Evolutionary conservation across 2,888 invertebrate genomes (phyloP).

Genomic region (Metellina segmentata): DNA sequence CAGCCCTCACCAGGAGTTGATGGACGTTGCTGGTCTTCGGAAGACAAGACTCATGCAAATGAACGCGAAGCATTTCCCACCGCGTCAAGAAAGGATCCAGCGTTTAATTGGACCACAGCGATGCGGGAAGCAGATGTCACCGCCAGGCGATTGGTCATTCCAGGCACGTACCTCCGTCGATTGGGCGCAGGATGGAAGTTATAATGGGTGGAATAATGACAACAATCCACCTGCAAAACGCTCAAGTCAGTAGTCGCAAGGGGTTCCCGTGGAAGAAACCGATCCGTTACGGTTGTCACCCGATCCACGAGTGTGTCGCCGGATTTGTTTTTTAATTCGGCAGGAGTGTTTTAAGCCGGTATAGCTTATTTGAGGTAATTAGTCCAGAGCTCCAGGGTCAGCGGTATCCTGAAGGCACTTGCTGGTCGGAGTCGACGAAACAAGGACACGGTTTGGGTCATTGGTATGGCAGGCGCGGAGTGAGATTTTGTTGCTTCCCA

Average conservation of each 20-base stretch:
- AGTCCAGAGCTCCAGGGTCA: constrained; percentile 74
- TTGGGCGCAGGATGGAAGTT: constrained; percentile 9
- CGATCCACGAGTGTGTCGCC: background rate
- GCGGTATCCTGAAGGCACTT: constrained; percentile 45
- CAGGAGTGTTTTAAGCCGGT: constrained; percentile 62
- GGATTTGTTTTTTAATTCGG: constrained; percentile 60
- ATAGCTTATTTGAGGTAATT: constrained; percentile 71
- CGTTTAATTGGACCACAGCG: constrained; percentile 64
- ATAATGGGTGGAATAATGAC: constrained; percentile 18
- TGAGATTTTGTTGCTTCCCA: too few relatives aligned
- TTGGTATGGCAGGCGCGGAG: constrained; percentile 64
- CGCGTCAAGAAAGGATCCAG: constrained; percentile 28
- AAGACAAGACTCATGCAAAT: too few relatives aligned
- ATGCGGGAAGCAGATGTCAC: constrained; percentile 72
- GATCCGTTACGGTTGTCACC: background rate
- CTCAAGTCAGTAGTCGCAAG: background rate
- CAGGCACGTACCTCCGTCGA: constrained; percentile 38
- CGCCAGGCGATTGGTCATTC: constrained; percentile 34
- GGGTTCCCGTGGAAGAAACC: background rate
- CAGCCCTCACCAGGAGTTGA: too few relatives aligned
- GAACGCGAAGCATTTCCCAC: constrained; percentile 21
- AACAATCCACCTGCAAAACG: constrained; percentile 58
- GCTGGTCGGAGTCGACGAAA: constrained; percentile 53
- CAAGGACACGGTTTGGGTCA: constrained; percentile 69
- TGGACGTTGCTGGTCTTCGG: too few relatives aligned